Evolutionary conservation across 2,797 vertebrate genomes (phyloP).

Genomic region (Eulemur mongoz): DNA sequence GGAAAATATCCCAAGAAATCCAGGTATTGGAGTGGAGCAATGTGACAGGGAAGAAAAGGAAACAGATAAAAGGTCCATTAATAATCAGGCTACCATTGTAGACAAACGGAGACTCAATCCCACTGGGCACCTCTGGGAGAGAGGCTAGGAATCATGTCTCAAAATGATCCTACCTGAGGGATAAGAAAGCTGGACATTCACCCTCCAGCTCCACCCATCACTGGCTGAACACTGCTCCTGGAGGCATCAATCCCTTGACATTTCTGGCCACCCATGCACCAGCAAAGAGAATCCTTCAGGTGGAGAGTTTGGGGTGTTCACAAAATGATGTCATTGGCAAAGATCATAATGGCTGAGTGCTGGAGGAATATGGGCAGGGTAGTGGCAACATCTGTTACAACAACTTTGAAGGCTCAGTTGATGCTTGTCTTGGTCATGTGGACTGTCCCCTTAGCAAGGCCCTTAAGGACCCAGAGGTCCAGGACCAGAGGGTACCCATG

Average conservation of each 20-base stretch:
- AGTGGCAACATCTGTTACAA: not conserved
- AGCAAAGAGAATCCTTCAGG: not conserved
- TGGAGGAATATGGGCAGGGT: not conserved
- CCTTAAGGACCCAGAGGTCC: not conserved
- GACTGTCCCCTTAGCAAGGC: not conserved
- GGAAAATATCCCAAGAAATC: not conserved
- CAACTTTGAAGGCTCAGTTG: not conserved
- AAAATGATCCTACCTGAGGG: not conserved
- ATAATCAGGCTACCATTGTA: not conserved
- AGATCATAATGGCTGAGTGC: not conserved
- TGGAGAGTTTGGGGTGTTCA: not conserved
- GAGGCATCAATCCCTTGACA: not conserved
- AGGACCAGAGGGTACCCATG: not conserved
- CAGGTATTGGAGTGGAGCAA: not conserved
- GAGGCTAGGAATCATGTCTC: not conserved
- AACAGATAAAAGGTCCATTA: not conserved
- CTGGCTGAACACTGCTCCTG: not conserved
- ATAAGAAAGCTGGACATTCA: not conserved
- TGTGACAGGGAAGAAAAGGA: not conserved
- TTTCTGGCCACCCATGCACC: not conserved
- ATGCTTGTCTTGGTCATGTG: not conserved
- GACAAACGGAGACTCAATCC: not conserved
- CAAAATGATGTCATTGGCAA: not conserved
- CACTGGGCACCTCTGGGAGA: not conserved
- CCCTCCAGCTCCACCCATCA: not conserved